Conservation (phyloP, 2,797 vertebrate genomes). For the Aphelocoma californica region DNA sequence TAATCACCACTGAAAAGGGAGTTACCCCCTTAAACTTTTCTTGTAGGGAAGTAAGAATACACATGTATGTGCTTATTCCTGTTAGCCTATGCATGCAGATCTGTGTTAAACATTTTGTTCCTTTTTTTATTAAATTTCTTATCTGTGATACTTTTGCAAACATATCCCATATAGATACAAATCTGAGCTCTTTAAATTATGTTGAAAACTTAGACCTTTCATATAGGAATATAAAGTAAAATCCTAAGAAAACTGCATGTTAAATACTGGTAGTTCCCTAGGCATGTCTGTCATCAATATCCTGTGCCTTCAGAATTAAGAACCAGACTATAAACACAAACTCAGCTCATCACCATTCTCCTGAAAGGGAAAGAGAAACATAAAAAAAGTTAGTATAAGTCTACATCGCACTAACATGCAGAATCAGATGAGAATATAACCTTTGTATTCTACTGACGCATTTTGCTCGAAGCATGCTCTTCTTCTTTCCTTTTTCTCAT, state of each 20-base stretch:
- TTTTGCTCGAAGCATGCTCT: neutral
- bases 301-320: neutral
- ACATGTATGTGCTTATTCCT: neutral
- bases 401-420: neutral
- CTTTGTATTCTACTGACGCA: neutral
- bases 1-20: neutral
- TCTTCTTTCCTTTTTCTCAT: slow-evolving; percentile 1
- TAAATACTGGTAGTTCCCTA: neutral
- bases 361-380: slow-evolving; percentile 25
- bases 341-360: slow-evolving; percentile 2
- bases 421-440: neutral
- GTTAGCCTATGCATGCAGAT: neutral
- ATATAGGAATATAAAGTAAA: neutral
- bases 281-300: neutral
- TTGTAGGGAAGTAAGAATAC: neutral
- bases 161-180: neutral
- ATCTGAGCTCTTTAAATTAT: neutral
- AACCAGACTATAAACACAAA: neutral
- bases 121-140: neutral
- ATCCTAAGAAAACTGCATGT: neutral
- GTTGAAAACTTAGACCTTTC: neutral
- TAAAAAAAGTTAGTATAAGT: neutral
- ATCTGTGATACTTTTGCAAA: neutral
- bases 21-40: neutral
- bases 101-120: neutral